Percentiles rank a stretch among this genome's conserved stretches.
These are phyloP conservation scores for Oncorhynchus gorbuscha DNA, from an alignment of 2,113 vertebrate genomes.

Conservation along the genomic window DNA sequence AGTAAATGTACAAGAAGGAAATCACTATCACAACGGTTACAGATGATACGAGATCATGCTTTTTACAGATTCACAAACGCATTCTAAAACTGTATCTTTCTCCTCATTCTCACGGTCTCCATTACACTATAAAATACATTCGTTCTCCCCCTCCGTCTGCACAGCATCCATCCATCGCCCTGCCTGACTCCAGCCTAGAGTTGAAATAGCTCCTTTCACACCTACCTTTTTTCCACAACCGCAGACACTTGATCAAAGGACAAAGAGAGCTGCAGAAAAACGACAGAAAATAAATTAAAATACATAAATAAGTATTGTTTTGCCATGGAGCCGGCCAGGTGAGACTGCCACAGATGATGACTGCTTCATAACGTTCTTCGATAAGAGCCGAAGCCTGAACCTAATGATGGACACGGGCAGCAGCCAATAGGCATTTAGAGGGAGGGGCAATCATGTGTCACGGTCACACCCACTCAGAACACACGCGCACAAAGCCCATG, in stretches of 20 bases:
- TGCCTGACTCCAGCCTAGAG: neutral
- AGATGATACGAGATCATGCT: neutral
- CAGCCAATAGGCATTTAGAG: slow-evolving; percentile 44
- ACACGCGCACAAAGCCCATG: slow-evolving; percentile 1
- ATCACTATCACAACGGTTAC: neutral
- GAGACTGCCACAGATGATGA: slow-evolving; percentile 31
- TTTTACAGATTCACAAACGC: neutral
- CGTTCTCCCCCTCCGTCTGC: neutral
- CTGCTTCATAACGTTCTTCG: slow-evolving; percentile 54
- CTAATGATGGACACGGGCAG: slow-evolving; percentile 35
- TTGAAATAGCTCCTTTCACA: slow-evolving; percentile 17
- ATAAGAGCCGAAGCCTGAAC: slow-evolving; percentile 32
- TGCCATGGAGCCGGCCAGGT: slow-evolving; percentile 55
- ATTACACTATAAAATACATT: neutral
- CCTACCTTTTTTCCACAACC: slow-evolving; percentile 48
- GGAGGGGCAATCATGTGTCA: slow-evolving; percentile 8
- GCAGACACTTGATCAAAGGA: slow-evolving; percentile 45
- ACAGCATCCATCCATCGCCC: neutral
- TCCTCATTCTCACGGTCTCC: slow-evolving; percentile 13
- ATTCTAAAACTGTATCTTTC: slow-evolving; percentile 16
- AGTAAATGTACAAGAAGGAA: neutral
- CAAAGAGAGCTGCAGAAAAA: slow-evolving; percentile 47
- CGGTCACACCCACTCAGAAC: slow-evolving; percentile 28
- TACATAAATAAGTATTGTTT: slow-evolving; percentile 43
- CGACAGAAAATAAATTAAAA: slow-evolving; percentile 39